Evolutionary conservation across 2,888 invertebrate genomes (phyloP).

Genomic region (Drosophila infuscata): DNA sequence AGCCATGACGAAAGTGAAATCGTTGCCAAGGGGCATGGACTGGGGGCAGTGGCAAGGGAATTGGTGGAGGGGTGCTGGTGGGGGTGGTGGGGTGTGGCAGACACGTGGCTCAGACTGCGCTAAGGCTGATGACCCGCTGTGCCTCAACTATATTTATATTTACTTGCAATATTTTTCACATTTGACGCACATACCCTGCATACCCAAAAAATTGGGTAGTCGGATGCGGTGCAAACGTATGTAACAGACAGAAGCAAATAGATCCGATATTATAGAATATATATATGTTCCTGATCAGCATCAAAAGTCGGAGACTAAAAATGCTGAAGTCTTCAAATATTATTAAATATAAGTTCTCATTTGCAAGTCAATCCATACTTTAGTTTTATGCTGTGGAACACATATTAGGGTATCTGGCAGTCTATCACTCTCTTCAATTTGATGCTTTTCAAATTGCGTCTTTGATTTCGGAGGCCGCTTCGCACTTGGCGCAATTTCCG

Average conservation of each 20-base stretch:
- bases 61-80: neutral
- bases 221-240: neutral
- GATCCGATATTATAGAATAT: neutral
- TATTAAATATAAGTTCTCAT: neutral
- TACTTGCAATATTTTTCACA: conserved; percentile 32
- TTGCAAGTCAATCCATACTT: neutral
- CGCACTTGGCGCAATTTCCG: conserved; percentile 67
- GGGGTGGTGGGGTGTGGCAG: neutral
- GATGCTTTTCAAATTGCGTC: conserved; percentile 22
- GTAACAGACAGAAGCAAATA: neutral
- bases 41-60: neutral
- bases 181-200: neutral
- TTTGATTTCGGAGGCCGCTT: conserved; percentile 30
- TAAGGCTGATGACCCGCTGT: conserved; percentile 69
- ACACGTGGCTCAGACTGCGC: conserved; percentile 50
- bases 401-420: neutral
- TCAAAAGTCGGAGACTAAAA: neutral
- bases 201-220: too few relatives aligned
- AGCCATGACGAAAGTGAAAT: conserved; percentile 33
- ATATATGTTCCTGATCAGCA: neutral
- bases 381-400: neutral
- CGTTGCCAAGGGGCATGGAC: conserved; percentile 8
- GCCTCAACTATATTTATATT: conserved; percentile 48
- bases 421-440: neutral
- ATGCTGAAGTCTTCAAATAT: neutral